Conservation (phyloP, 92 coral and sea anemone genomes). For the Epizoanthus stellaris region DNA sequence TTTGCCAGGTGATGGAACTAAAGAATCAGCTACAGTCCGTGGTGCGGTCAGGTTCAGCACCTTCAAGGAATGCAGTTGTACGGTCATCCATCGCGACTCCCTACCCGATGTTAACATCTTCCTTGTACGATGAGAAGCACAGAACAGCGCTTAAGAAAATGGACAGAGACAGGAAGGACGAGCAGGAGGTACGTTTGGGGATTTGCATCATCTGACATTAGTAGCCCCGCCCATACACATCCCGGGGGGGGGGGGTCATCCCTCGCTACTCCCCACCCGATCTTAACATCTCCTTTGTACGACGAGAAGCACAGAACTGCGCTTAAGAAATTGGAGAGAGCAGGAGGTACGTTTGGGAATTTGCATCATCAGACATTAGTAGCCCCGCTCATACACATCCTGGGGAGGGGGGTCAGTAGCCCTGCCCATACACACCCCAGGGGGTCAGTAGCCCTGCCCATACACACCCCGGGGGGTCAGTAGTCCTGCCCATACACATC, state of each 20-base stretch:
- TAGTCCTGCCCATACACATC: too few relatives aligned
- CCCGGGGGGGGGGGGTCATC: slow-evolving; percentile 41
- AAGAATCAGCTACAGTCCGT: slow-evolving; percentile 79
- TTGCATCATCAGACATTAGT: background rate
- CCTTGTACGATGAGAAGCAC: slow-evolving; percentile 82
- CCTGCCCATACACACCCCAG: too few relatives aligned
- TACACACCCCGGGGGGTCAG: too few relatives aligned
- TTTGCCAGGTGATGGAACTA: slow-evolving; percentile 79
- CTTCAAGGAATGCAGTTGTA: slow-evolving; percentile 59
- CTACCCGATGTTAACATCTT: slow-evolving; percentile 55
- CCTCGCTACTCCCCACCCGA: slow-evolving; percentile 38
- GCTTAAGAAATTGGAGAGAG: slow-evolving; percentile 52
- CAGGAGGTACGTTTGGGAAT: slow-evolving; percentile 54
- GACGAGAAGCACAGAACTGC: slow-evolving; percentile 89
- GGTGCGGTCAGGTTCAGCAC: slow-evolving; percentile 59
- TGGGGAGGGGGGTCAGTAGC: too few relatives aligned
- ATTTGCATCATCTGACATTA: background rate
- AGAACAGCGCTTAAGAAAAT: slow-evolving; percentile 81
- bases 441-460: background rate
- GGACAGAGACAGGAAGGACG: slow-evolving; percentile 92
- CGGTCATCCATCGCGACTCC: slow-evolving; percentile 76
- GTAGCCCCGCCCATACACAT: background rate
- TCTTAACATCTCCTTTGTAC: slow-evolving; percentile 52
- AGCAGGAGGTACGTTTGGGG: slow-evolving; percentile 74
- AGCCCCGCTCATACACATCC: too few relatives aligned